Base-by-base conservation (phyloP, 1,140 invertebrate species). In the Lepidurus arcticus region DNA sequence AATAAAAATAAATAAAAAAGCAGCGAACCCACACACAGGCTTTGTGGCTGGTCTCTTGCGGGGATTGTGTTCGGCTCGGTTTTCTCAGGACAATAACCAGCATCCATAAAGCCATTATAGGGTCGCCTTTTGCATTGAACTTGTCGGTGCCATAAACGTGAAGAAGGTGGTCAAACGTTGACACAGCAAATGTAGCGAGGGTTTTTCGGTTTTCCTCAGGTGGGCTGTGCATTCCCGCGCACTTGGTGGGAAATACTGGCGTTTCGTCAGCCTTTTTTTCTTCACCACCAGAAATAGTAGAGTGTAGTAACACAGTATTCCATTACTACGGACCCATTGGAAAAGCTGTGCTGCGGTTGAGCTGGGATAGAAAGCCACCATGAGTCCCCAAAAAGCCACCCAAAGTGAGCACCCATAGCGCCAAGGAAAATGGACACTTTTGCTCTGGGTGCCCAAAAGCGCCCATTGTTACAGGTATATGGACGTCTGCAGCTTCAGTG, bases 71-170 rank as follows among this genome's bases (percentile, higher is more conserved):
- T 65, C 53, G n/a, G 53, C 21, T 13, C 13, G 53, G 16, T 65
- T 65, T 65, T 65, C 53, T 21, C 53, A 65, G 53, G 53, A 21
- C 53, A 65, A 16, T 65, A 65, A 65, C 53, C 53, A 65, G 53
- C 53, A 65, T 65, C 53, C 53, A 65, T 65, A 65, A 65, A 65
- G 53, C 53, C 53, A 65, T 65, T 65, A 65, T 65, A 65, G 53
- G 34, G 53, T 65, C 53, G 21, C 16, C 21, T 13, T 13, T 65
- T 13, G 53, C 53, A 65, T 65, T 65, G 53, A 65, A 21, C 21
- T 65, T 65, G 53, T 65, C 53, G 53, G 53, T 65, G 53, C 53
- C 53, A 65, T 65, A 65, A 65, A 65, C 53, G 53, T 65, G 53
- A n/a, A 8, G 47, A 21, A 7, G 53, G 53, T 65, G 53, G 53